Evolutionary conservation across 1,140 invertebrate genomes (phyloP), one percentile per base, ranked within the genome.

Genomic region (Drosophila watanabei): DNA sequence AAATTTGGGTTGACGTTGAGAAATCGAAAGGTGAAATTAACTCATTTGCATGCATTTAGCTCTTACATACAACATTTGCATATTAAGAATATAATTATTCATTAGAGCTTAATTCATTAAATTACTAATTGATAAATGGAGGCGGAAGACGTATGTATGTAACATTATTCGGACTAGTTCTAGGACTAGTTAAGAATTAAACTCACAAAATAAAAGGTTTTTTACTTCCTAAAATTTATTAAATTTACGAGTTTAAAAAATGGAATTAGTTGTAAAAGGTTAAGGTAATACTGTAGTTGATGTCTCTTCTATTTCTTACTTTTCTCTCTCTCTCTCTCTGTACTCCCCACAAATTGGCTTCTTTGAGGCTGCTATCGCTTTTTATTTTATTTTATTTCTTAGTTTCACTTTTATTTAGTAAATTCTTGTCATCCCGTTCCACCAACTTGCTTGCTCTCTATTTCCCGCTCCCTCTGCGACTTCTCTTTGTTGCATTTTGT

Each of bases 401-500:
- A 82, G 75, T 82, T 87, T 87, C 69, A 68, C 83, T 86, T 86
- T 86, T 76, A 73, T 85, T 82, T 81, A 64, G 63, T 59, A 75
- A 89, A 75, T 89, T 79, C 66, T 72, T 81, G 65, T 68, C 61
- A 63, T 85, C 62, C 52, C 51, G 13, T 58, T 56, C 49, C 49
- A 33, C 28, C 37, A 14, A 30, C 48, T 49, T 49, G 9, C 35
- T 18, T 28, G 37, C 16, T 24, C 33, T 28, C 8, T 16, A 7
- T 30, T 20, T 0, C 37, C 48, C 16, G 5, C 24, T 43, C 51
- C 56, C 70, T 79, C 24, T 58, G 45, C 16, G 35, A 45, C 68
- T 84, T 68, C 61, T 68, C 64, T 87, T 84, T 88, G 80, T 80
- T 88, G 84, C 84, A 88, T 83, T 87, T 88, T 80, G 84, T 77